A percentile compares a stretch with the other conserved stretches of the same genome.
Conservation (phyloP, 2,113 vertebrate genomes). For the Charadrius vociferus region DNA sequence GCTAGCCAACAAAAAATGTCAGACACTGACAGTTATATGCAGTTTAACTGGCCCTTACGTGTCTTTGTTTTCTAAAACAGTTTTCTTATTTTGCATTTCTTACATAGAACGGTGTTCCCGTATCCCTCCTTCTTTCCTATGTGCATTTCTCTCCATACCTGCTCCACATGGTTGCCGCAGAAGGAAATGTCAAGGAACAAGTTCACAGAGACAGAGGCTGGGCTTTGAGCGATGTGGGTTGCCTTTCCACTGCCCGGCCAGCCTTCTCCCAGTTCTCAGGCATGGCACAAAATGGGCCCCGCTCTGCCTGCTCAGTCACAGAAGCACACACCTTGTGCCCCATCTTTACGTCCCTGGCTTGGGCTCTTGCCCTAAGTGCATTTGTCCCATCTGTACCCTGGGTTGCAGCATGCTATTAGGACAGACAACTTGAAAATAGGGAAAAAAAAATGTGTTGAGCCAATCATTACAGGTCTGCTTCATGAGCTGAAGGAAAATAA, state of each 20-base stretch:
- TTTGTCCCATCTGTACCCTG: not conserved
- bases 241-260: not conserved
- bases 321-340: not conserved
- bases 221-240: not conserved
- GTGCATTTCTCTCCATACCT: not conserved
- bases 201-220: not conserved
- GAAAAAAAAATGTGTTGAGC: not conserved
- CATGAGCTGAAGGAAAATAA: not conserved
- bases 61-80: not conserved
- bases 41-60: not conserved
- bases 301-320: not conserved
- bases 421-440: not conserved
- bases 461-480: not conserved
- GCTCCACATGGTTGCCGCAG: not conserved
- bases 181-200: not conserved
- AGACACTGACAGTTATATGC: not conserved
- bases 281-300: not conserved
- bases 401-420: not conserved
- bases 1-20: not conserved
- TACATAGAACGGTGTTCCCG: accelerated
- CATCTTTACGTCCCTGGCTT: not conserved
- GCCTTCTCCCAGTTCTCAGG: not conserved
- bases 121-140: not conserved
- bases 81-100: not conserved
- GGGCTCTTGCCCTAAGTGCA: not conserved